Base-by-base conservation (phyloP, 92 coral and sea anemone species). In the Parazoanthus swiftii region DNA sequence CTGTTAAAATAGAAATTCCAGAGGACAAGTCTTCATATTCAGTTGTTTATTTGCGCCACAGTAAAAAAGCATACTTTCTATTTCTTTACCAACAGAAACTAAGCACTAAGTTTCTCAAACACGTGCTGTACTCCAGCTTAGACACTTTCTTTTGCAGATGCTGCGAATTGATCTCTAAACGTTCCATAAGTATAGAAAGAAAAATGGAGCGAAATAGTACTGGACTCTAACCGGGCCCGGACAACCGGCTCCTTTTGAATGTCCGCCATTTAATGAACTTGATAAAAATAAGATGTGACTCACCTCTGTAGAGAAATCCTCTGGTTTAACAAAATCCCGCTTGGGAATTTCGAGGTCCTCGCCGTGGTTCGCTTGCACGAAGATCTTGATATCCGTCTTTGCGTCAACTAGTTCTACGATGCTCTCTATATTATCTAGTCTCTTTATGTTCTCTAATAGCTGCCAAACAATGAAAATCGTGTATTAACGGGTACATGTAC, bases 391-490 rank as follows among this genome's bases (percentile, higher is more conserved):
- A 46, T 84, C 87, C 23, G 87, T 71, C 54, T 84, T 84, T 75
- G 87, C 87, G 68, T 84, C 89, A 20, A 96, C 91, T 84, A 91
- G 65, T 74, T 92, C 92, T 44, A 96, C 94, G 94, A 96, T 89
- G 39, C 81, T 82, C 63, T 91, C 94, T 44, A 96, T 75, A 77
- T 90, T 89, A 26, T 91, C 92, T 36, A 96, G 86, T 77, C 98
- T 93, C 81, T 89, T 82, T 37, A 91, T 85, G 56, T 95, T 84
- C 14, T 89, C 93, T 36, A 81, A 92, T 36, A 95, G 88, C 98
- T 96, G 73, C 36, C 26, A 50, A 44, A 33, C 36, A 89, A 66
- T 37, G 37, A 20, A 42, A 81, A 23, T 18, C 20, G 26, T 71
- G 76, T 29, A 71, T 29, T 14, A 25, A 71, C 18, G 39, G 14